Base-by-base conservation (phyloP, 2,888 invertebrate genomes). In the Drosophila infuscata region DNA sequence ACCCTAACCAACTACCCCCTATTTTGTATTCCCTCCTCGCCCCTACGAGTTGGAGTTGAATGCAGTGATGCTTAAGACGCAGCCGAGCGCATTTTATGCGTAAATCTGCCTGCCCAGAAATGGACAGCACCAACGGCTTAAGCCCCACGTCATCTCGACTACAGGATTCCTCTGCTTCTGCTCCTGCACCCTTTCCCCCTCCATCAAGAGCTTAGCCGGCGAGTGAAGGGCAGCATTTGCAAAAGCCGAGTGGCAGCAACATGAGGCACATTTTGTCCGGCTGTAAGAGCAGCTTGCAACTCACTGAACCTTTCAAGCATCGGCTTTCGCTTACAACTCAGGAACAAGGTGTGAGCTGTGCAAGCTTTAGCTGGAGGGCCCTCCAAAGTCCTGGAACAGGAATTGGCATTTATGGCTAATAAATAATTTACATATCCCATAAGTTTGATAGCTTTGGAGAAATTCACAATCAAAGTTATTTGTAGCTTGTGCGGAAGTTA, bases 61-160 rank as follows among this genome's bases (percentile, higher is more conserved):
- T 63, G 57, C 76, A 60, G 25, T 54, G 73, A 51, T 62, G 65
- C 54, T 36, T 53, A 54, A 59, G 56, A 63, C 30, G 56, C 64
- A 64, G 61, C 38, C 69, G 49, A 72, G 66, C 74, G 82, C 79
- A 79, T 70, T 79, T 82, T 68, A 79, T 74, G 82, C 82, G 74
- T 70, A 79, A 70, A 64, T 82, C 79, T 82, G 54, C 54, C 54
- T 36, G 51, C 38, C 58, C 64, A 38, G 64, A 49, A 77, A 56
- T 65, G 78, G 79, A 77, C 81, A 78, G 30, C 64, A 60, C 30
- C 57, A 66, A 67, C 72, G 63, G 78, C 72, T 78, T 77, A 76
- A 78, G 72, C 43, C 43, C 29, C 12, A 58, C 57, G 62, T 61
- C 71, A 62, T 57, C 46, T 20, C 7, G 36, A 20, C 25, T 3